Conservation (phyloP, 2,888 invertebrate genomes). For the Seladonia tumulorum region DNA sequence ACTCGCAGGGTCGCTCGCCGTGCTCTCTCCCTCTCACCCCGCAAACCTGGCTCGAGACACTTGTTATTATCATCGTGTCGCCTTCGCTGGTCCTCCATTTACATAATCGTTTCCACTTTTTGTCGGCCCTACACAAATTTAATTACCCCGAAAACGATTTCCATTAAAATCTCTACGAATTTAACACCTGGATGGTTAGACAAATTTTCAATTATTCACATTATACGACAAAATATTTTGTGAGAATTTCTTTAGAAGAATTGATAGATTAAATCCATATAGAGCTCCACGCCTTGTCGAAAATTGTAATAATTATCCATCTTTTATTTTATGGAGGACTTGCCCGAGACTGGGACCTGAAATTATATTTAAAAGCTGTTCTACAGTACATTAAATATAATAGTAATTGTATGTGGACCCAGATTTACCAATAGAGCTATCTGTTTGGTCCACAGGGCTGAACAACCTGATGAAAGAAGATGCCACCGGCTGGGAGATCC, state of each 20-base stretch:
- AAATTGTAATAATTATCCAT: too few relatives aligned
- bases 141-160: not conserved
- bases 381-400: not conserved
- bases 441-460: constrained; percentile 70
- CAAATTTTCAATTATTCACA: not conserved
- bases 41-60: not conserved
- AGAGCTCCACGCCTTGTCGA: too few relatives aligned
- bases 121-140: not conserved
- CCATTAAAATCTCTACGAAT: not conserved
- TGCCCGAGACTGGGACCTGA: not conserved
- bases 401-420: not conserved
- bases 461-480: constrained; percentile 74
- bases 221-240: too few relatives aligned
- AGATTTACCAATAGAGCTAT: not conserved
- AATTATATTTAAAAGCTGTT: not conserved
- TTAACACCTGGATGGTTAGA: not conserved
- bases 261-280: too few relatives aligned
- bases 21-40: not conserved
- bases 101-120: not conserved
- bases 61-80: not conserved
- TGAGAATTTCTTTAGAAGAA: too few relatives aligned
- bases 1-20: constrained; percentile 17
- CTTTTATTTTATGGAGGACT: not conserved
- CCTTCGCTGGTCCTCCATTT: not conserved
- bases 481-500: constrained; percentile 65